phyloP scores from a whole-genome alignment of 2,888 invertebrate species.

The Melangyna quadrimaculata region DNA sequence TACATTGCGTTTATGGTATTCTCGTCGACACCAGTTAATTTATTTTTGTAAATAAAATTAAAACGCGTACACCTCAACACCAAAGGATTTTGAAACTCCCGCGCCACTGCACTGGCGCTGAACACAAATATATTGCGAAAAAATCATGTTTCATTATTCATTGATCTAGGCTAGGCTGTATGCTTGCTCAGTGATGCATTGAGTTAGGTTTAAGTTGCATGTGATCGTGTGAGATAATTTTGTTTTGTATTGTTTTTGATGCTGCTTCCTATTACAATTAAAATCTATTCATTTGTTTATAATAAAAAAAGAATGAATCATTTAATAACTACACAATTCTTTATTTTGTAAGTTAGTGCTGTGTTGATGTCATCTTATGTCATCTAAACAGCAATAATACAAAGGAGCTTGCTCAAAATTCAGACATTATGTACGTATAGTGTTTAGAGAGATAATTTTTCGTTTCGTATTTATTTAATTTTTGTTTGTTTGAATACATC shows the following conservation, averaged over 20 bases:
- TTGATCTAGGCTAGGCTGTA: background rate
- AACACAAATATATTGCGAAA: too few species aligned
- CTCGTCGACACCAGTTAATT: too few species aligned
- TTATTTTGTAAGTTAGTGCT: background rate
- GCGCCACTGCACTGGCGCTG: too few species aligned
- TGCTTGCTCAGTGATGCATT: background rate
- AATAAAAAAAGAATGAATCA: constrained; percentile 23
- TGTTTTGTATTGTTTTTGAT: background rate
- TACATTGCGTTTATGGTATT: too few species aligned
- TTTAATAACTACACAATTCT: constrained; percentile 48
- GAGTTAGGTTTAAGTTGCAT: background rate
- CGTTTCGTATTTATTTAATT: background rate
- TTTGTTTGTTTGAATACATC: constrained; percentile 4
- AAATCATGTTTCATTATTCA: background rate
- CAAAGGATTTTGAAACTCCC: too few species aligned
- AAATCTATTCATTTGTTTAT: background rate
- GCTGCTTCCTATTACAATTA: constrained; percentile 14
- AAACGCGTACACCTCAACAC: too few species aligned
- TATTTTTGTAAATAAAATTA: too few species aligned
- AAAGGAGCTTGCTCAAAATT: background rate
- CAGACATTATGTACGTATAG: background rate
- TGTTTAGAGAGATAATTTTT: constrained; percentile 50
- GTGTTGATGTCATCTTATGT: constrained; percentile 59
- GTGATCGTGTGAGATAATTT: background rate
- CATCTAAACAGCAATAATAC: background rate